Evolutionary conservation across 1,140 invertebrate species (phyloP).

Genomic region (Rhizoglyphus robini): DNA sequence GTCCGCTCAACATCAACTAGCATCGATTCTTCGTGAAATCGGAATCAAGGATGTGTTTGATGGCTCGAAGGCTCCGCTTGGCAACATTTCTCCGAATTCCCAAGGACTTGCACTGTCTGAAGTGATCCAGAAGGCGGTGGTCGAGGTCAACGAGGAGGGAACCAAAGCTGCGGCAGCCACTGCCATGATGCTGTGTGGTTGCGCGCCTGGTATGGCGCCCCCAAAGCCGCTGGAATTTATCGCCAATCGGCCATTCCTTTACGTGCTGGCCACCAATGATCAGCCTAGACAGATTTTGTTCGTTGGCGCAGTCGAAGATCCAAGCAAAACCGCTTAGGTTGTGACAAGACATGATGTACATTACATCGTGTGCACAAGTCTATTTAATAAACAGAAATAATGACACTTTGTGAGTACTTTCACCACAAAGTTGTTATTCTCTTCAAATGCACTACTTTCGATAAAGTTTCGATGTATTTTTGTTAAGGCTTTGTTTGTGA

Average conservation of each 20-base stretch:
- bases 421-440: no score
- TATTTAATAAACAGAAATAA: no score
- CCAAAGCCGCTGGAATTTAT: not conserved
- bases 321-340: not conserved
- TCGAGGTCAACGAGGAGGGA: no score
- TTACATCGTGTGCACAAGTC: no score
- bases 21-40: slow-evolving; percentile 46
- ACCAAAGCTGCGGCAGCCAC: slow-evolving; percentile 58
- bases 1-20: slow-evolving; percentile 47
- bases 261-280: not conserved
- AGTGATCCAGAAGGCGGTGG: no score
- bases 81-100: slow-evolving; percentile 39
- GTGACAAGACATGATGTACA: no score
- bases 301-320: not conserved
- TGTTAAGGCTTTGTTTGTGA: no score
- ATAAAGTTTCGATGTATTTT: no score
- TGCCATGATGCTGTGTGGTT: slow-evolving; percentile 42
- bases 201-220: not conserved
- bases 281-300: not conserved
- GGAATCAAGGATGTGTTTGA: slow-evolving; percentile 53
- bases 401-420: no score
- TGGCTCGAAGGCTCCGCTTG: slow-evolving; percentile 38
- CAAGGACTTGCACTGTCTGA: slow-evolving; percentile 39
- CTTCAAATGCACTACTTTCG: no score
- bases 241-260: slow-evolving; percentile 6